Conservation (phyloP, 1,140 invertebrate species). For the Forficula auricularia region DNA sequence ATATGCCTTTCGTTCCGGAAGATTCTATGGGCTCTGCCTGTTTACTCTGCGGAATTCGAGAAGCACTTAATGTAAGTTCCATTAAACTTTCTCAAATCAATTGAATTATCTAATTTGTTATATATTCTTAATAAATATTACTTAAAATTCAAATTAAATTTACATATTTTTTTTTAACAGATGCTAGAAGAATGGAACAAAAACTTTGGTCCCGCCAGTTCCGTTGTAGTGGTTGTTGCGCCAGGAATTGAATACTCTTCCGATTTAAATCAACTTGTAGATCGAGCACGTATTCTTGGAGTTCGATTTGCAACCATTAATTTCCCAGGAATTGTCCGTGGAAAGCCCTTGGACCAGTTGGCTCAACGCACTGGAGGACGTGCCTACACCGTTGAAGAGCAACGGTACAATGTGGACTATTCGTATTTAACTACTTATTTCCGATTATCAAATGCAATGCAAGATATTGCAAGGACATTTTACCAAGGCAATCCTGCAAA, state of each 20-base stretch:
- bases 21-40: conserved; percentile 28
- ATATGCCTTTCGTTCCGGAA: conserved; percentile 30
- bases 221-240: conserved; percentile 34
- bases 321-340: conserved; percentile 25
- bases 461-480: conserved; percentile 27
- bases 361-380: conserved; percentile 27
- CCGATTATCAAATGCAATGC: conserved; percentile 30
- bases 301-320: conserved; percentile 31
- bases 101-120: too few species aligned
- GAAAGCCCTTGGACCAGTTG: conserved; percentile 25
- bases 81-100: too few species aligned
- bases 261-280: conserved; percentile 15
- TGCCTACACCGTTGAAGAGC: conserved; percentile 30
- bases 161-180: conserved; percentile 14
- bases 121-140: too few species aligned
- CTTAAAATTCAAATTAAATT: too few species aligned
- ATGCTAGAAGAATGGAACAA: conserved; percentile 29
- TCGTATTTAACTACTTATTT: conserved; percentile 32
- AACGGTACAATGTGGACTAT: conserved; percentile 29
- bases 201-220: conserved; percentile 27
- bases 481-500: conserved; percentile 29
- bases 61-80: conserved; percentile 27
- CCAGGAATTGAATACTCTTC: conserved; percentile 26
- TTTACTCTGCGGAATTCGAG: conserved; percentile 29
- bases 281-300: conserved; percentile 21